Conservation (phyloP, 2,888 invertebrate species). For the Limenitis camilla region DNA sequence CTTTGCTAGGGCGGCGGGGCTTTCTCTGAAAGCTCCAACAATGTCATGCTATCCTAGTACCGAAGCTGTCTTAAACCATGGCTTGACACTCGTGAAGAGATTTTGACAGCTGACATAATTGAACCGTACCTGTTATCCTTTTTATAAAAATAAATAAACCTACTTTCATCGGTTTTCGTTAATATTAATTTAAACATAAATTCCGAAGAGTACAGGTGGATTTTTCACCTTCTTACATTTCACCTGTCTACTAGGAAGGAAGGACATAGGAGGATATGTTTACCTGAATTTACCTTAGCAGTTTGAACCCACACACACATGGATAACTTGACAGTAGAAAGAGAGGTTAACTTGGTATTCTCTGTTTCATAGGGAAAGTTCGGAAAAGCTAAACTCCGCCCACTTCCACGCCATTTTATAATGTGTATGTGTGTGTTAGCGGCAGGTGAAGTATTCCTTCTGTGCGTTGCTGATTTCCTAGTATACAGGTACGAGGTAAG, state of each 20-base stretch:
- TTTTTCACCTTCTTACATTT: slow-evolving; percentile 64
- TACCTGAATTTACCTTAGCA: slow-evolving; percentile 40
- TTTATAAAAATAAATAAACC: neutral
- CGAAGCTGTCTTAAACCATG: slow-evolving; percentile 62
- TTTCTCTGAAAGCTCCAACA: slow-evolving; percentile 25
- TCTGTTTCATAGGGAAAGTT: slow-evolving; percentile 6
- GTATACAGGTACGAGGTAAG: slow-evolving; percentile 50
- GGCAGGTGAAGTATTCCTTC: slow-evolving; percentile 41
- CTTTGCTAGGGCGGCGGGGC: too few relatives aligned
- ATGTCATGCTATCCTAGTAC: slow-evolving; percentile 50
- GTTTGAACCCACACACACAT: neutral
- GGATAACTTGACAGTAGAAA: neutral
- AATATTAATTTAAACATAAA: too few relatives aligned
- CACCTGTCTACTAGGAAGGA: slow-evolving; percentile 60
- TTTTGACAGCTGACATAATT: slow-evolving; percentile 55
- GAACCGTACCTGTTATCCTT: neutral
- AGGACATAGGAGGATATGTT: slow-evolving; percentile 39
- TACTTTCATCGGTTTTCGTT: too few relatives aligned
- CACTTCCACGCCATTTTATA: slow-evolving; percentile 1
- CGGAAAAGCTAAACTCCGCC: slow-evolving; percentile 5
- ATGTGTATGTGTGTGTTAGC: slow-evolving; percentile 11
- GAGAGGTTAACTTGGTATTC: slow-evolving; percentile 8
- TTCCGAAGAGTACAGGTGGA: slow-evolving; percentile 46
- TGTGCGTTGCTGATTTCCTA: slow-evolving; percentile 42
- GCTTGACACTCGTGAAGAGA: slow-evolving; percentile 65